Evolutionary conservation across 2,797 vertebrate species (phyloP), one percentile per base, ranked within the genome.

Genomic region (Cirrhinus mrigala): DNA sequence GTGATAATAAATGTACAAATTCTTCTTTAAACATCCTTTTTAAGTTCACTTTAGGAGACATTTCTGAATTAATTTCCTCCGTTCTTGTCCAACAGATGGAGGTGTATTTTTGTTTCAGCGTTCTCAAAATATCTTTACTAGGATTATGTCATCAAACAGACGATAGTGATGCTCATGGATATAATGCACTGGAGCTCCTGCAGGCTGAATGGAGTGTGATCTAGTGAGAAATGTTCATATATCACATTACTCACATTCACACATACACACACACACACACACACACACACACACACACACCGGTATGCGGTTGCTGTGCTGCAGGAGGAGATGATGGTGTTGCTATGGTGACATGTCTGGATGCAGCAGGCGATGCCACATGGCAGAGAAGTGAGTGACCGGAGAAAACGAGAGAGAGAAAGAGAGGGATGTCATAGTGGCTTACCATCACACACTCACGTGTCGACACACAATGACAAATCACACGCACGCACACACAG

Each of bases 291-390:
- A 50, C 40, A 12, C 20, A 40, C 33, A 29, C 62, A 29, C 27
- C 1, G n/a, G 73, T 75, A 29, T 6, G 18, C 18, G 6, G 66
- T 44, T 58, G 40, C 64, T 1, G 18, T 71, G 68, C 54, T 27
- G 70, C 70, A 68, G 79, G 3, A 69, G 66, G 52, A 44, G 54
- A 79, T 12, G 82, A 84, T 76, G 76, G 76, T 60, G 76, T 87
- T 86, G 86, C 76, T 71, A 87, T 87, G 77, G 86, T 56, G 60
- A 87, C 37, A 48, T 66, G 82, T 37, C 69, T 24, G 77, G 58
- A 87, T 87, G 27, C 81, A 80, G 66, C 79, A 64, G 68, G 33
- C 66, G 29, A 33, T 83, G 56, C 68, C 64, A 82, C 64, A 82
- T 54, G 33, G 44, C 66, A 60, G 66, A 74, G 56, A 44, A 48